Evolutionary conservation across 1,140 invertebrate species (phyloP), one percentile per base, ranked within the genome.

Genomic region (Oscheius sp.): DNA sequence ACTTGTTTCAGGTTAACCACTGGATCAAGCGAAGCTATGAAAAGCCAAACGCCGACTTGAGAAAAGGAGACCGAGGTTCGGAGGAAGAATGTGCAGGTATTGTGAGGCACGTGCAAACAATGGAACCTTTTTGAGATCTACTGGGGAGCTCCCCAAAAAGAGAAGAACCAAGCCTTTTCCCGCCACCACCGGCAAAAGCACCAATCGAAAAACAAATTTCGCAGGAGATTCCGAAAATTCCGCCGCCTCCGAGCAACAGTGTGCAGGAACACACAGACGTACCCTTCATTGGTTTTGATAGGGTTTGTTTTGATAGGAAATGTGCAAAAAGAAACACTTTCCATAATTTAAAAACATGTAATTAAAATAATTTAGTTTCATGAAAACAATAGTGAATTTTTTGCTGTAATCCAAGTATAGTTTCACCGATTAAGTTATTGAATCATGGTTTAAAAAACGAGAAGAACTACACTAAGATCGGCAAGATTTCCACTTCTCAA

Each of bases 241-340:
- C 49, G 23, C 49, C 49, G 7, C 49, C 49, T 7, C 23, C 7
- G 23, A 13, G 4, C 49, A 13, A 20, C 23, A 55, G 28, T 55
- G 15, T 26, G 7, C 4, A n/a, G 0, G 61, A 63, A n/a, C 31
- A n/a, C 10, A n/a, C 29, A 18, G 61, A 63, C 61, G 61, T 63
- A 10, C 26, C 61, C 7, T 63, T 63, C 35, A 63, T 63, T 38
- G 61, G 61, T n/a, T 63, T 36, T 32, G 35, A 63, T 32, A 63
- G 35, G 61, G 61, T 63, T 7, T 55, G 49, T n/a, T n/a, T n/a
- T n/a, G n/a, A n/a, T n/a, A n/a, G n/a, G n/a, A n/a, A n/a, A n/a
- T n/a, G n/a, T n/a, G n/a, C n/a, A n/a, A n/a, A n/a, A n/a, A n/a
- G 42, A 45, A 45, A 45, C 42, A 18, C 23, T 45, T 45, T 45